phyloP scores from a whole-genome alignment of 2,888 invertebrate species.

The Phengaris arion region DNA sequence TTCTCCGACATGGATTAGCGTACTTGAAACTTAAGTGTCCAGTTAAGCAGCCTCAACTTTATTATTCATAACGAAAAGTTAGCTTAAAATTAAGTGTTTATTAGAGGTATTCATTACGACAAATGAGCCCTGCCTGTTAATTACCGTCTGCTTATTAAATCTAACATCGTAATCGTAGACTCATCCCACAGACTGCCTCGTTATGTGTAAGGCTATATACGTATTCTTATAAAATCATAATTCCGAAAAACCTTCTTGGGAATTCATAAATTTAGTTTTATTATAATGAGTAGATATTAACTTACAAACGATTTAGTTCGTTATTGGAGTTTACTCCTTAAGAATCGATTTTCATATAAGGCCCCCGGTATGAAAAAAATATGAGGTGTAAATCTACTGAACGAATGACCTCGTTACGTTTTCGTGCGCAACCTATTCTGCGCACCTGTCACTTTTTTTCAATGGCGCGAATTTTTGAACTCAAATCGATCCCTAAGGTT shows the following conservation, averaged over 20 bases:
- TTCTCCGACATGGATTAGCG: neutral
- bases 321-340: too few relatives aligned
- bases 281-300: neutral
- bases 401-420: too few relatives aligned
- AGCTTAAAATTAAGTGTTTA: slow-evolving; percentile 11
- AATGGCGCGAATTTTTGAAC: too few relatives aligned
- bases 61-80: slow-evolving; percentile 12
- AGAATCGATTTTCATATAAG: too few relatives aligned
- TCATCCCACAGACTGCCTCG: neutral
- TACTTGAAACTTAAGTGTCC: neutral
- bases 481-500: too few relatives aligned
- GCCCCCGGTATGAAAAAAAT: too few relatives aligned
- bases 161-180: neutral
- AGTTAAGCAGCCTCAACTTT: neutral
- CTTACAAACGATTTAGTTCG: neutral
- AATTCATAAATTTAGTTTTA: neutral
- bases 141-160: slow-evolving; percentile 18
- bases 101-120: slow-evolving; percentile 15
- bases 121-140: neutral
- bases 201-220: neutral
- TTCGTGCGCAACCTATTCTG: too few relatives aligned
- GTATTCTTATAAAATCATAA: neutral
- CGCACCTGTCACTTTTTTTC: too few relatives aligned
- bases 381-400: too few relatives aligned
- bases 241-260: neutral